These are phyloP conservation scores for Drosophila histrio DNA, from an alignment of 2,888 invertebrate species.

Conservation along the genomic window DNA sequence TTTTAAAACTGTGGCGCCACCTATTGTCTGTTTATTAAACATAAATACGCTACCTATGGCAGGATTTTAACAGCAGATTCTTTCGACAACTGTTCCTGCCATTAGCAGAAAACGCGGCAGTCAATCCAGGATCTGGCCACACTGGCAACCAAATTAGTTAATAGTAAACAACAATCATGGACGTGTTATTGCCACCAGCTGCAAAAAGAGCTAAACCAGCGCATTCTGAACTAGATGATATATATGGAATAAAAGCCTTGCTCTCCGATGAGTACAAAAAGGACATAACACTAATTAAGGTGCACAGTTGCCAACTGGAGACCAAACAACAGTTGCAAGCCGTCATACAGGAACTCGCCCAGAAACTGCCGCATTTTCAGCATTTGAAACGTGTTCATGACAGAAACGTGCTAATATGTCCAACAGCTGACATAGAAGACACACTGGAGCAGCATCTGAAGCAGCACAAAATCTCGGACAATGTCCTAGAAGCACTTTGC, in stretches of 20 bases:
- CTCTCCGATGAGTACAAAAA: conserved; percentile 86
- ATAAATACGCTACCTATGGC: too few relatives aligned
- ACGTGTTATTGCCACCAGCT: conserved; percentile 41
- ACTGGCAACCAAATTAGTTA: too few relatives aligned
- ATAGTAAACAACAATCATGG: conserved; percentile 28
- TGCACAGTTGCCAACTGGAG: conserved; percentile 87
- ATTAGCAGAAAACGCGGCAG: too few relatives aligned
- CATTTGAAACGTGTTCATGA: conserved; percentile 91
- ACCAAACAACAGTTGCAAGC: conserved; percentile 87
- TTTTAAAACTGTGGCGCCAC: too few relatives aligned
- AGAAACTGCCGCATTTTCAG: conserved; percentile 87
- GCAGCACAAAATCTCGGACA: conserved; percentile 44
- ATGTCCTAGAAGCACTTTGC: conserved; percentile 58
- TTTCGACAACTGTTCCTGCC: too few relatives aligned
- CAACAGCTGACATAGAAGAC: conserved; percentile 78
- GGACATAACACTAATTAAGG: conserved; percentile 85
- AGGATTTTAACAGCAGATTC: too few relatives aligned
- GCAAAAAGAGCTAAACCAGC: conserved; percentile 37
- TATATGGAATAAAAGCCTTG: conserved; percentile 84
- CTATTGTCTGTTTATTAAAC: too few relatives aligned
- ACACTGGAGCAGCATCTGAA: conserved; percentile 84
- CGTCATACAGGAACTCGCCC: conserved; percentile 86
- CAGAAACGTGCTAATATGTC: conserved; percentile 86
- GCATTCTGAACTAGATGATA: not conserved
- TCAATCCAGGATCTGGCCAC: too few relatives aligned